phyloP scores from a whole-genome alignment of 2,113 vertebrate genomes.

The Lasiurus cinereus region DNA sequence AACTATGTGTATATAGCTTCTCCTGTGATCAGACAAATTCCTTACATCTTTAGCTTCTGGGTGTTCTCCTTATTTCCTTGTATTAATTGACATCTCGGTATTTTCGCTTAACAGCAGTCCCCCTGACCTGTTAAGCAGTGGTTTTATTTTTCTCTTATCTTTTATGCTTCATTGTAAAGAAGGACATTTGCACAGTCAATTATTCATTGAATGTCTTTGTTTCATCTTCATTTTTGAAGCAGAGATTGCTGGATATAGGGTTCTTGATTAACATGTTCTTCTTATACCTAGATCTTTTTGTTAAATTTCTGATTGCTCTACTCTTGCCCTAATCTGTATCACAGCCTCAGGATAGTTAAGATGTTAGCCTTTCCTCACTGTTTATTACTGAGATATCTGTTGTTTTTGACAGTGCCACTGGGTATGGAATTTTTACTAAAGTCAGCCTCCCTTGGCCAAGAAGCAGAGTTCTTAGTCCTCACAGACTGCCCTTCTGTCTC shows the following conservation, averaged over 20 bases:
- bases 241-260: neutral
- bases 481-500: neutral
- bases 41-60: neutral
- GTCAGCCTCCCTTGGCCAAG: neutral
- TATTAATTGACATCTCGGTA: neutral
- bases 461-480: neutral
- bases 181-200: neutral
- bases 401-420: neutral
- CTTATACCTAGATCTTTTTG: conserved; percentile 13
- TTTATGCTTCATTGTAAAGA: neutral
- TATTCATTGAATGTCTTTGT: conserved; percentile 37
- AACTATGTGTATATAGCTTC: neutral
- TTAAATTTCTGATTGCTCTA: neutral
- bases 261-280: conserved; percentile 23
- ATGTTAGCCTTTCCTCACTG: neutral
- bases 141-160: neutral
- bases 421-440: conserved; percentile 5
- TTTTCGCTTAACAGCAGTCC: neutral
- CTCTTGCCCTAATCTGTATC: neutral
- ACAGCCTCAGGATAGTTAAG: neutral
- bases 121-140: neutral
- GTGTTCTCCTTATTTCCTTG: neutral
- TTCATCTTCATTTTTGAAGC: conserved; percentile 34
- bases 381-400: neutral
- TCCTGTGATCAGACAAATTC: neutral